These are phyloP conservation scores for Caenorhabditis japonica DNA, from an alignment of 2,888 invertebrate genomes.

Conservation along the genomic window DNA sequence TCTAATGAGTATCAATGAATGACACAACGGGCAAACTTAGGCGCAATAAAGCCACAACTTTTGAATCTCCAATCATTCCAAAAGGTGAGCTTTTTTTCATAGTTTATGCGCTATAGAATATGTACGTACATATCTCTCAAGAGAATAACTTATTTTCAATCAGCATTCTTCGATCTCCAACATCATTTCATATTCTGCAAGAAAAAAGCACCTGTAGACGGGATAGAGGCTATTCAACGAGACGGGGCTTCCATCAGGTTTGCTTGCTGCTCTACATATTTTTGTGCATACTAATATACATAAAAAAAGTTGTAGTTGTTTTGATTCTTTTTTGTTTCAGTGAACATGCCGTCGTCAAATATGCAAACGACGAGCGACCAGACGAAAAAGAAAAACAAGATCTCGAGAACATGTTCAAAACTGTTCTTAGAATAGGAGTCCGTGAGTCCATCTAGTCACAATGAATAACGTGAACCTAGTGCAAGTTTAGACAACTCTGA, in stretches of 20 bases:
- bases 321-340: conserved; percentile 21
- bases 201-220: conserved; percentile 49
- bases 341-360: conserved; percentile 49
- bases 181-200: conserved; percentile 54
- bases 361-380: conserved; percentile 48
- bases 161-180: conserved; percentile 56
- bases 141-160: no score
- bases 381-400: conserved; percentile 48
- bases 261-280: no score
- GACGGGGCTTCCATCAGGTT: conserved; percentile 51
- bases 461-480: background rate
- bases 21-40: conserved; percentile 52
- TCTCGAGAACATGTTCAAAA: conserved; percentile 50
- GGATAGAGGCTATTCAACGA: conserved; percentile 43
- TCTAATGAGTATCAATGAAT: conserved; percentile 48
- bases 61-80: conserved; percentile 48
- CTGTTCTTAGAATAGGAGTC: conserved; percentile 47
- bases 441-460: conserved; percentile 18
- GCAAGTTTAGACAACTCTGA: conserved; percentile 49
- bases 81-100: conserved; percentile 29
- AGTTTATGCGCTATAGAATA: background rate
- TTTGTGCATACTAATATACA: no score
- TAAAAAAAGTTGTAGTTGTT: background rate
- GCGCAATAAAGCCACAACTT: conserved; percentile 56
- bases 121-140: no score